Evolutionary conservation across 37 sponge, comb jelly and placozoan species (phyloP), one percentile per base, ranked within the genome.

Genomic region (Tethya wilhelma): DNA sequence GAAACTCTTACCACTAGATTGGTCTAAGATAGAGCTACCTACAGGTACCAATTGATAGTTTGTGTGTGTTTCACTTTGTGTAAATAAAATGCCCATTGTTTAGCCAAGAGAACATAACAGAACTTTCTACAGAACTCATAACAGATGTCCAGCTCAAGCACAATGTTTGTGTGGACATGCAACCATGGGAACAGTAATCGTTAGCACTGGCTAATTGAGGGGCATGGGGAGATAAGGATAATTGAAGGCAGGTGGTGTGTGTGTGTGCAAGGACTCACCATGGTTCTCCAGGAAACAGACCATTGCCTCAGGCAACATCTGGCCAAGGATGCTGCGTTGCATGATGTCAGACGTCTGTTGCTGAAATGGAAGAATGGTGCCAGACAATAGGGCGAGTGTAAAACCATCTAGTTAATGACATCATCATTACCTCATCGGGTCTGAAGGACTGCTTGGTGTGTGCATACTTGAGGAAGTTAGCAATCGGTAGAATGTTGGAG

Each of bases 261-360:
- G 70, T 43, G 17, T 12, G 39, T 67, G 70, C 17, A 43, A 34
- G 33, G 28, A 56, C 84, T 68, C 36, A 88, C 96, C 97, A 78
- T 99, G 75, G 83, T 99, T 99, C 76, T 99, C 97, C 59, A 99
- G 91, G 81, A 90, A 99, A 56, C 91, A 90, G 62, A 99, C 89
- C 99, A 99, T 99, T 8, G 99, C 99, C 85, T 99, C 98, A 38
- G 98, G 98, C 46, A 97, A 40, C 55, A 97, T 81, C 42, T 93
- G 86, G 6, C 98, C 95, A 22, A 97, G 73, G 36, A 97, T 90
- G 39, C 93, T 92, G 2, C 88, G 70, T 67, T 86, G 87, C 93
- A 94, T 92, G 30, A 97, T 89, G 73, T 97, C 95, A 37, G 93
- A 91, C 2, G 78, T 58, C 64, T 73, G 79, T 78, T 93, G 94